phyloP scores from a whole-genome alignment of 2,888 invertebrate species.

The Argyresthia goedartella region DNA sequence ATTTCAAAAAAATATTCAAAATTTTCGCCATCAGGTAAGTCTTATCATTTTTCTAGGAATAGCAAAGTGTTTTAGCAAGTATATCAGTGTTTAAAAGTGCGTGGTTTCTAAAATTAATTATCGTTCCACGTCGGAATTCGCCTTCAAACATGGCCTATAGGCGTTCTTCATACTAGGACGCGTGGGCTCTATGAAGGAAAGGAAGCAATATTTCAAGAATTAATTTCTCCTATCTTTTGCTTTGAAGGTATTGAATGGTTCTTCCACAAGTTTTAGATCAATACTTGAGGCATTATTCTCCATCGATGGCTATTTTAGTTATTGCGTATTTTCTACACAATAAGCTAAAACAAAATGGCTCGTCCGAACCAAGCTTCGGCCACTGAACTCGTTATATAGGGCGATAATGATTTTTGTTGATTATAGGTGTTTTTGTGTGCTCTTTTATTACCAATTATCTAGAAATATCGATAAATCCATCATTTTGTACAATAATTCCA shows the following conservation, averaged over 20 bases:
- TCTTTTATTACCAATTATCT: constrained; percentile 8
- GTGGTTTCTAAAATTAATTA: constrained; percentile 41
- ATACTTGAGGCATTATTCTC: constrained; percentile 53
- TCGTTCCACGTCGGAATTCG: constrained; percentile 68
- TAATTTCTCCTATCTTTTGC: constrained; percentile 67
- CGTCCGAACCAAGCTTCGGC: constrained; percentile 65
- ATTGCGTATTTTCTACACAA: constrained; percentile 68
- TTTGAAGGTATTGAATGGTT: constrained; percentile 52
- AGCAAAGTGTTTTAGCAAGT: constrained; percentile 39
- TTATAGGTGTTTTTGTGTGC: constrained; percentile 4
- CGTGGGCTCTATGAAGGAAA: constrained; percentile 56
- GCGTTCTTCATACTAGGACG: constrained; percentile 62
- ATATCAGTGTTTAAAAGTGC: constrained; percentile 35
- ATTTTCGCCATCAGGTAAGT: constrained; percentile 71
- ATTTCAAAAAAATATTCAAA: constrained; percentile 69
- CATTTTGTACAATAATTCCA: constrained; percentile 9
- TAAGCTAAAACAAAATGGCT: constrained; percentile 72
- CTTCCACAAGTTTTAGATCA: constrained; percentile 60
- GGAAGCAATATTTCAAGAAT: constrained; percentile 63
- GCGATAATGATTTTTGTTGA: constrained; percentile 42
- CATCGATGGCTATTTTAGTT: constrained; percentile 54
- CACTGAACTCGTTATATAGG: constrained; percentile 65
- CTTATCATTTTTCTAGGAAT: constrained; percentile 46
- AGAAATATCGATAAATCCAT: constrained; percentile 13
- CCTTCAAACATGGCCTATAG: constrained; percentile 67